Conservation (phyloP, 2,113 vertebrate genomes). For the Myotis davidii region DNA sequence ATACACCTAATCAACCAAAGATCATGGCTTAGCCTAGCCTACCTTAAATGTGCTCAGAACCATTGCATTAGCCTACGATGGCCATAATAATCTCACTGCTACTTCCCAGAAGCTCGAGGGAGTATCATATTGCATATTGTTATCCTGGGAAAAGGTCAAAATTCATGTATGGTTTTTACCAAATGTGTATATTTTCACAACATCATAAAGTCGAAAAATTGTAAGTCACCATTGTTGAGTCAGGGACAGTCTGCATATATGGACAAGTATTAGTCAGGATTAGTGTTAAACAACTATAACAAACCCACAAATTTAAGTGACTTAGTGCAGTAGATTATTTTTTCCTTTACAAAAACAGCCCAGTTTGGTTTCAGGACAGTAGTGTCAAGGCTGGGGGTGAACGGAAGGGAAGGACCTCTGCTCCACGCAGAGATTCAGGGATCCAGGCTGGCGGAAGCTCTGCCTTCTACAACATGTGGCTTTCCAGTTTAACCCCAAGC, state of each 20-base stretch:
- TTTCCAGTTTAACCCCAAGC: not conserved
- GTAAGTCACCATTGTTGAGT: not conserved
- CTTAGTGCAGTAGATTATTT: not conserved
- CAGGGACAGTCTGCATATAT: not conserved
- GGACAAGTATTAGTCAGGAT: not conserved
- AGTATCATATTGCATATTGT: not conserved
- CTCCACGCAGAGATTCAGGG: not conserved
- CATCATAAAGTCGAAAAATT: not conserved
- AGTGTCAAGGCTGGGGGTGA: not conserved
- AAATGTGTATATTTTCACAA: not conserved
- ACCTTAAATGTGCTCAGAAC: not conserved
- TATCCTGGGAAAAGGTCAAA: not conserved
- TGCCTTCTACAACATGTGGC: fast-evolving
- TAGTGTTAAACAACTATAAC: not conserved
- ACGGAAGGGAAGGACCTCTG: not conserved
- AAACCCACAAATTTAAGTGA: not conserved
- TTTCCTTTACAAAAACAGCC: not conserved
- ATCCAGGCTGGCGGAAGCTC: not conserved
- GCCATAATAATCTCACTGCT: not conserved
- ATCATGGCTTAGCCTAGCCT: not conserved
- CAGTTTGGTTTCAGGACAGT: not conserved
- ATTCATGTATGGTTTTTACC: not conserved
- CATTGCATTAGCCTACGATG: not conserved
- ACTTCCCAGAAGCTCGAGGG: not conserved
- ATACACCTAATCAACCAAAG: not conserved